phyloP scores from a whole-genome alignment of 2,888 invertebrate species.

The Melolontha melolontha region DNA sequence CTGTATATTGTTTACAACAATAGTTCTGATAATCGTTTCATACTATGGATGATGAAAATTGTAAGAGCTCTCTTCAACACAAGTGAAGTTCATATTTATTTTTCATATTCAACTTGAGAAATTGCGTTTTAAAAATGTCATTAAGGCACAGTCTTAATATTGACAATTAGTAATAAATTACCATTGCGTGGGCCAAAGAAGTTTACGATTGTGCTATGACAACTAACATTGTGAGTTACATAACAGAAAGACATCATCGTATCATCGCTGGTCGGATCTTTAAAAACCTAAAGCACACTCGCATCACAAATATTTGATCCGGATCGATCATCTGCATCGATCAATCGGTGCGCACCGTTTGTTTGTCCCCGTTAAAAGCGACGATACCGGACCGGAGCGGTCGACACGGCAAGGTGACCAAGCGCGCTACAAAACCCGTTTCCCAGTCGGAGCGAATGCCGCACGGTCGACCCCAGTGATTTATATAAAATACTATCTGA shows the following conservation, averaged over 20 bases:
- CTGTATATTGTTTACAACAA: too few species aligned
- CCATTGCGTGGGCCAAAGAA: too few species aligned
- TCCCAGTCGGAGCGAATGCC: conserved; percentile 29
- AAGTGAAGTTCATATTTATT: too few species aligned
- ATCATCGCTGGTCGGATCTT: too few species aligned
- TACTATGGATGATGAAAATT: too few species aligned
- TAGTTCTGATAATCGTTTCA: too few species aligned
- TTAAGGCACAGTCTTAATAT: too few species aligned
- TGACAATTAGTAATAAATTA: too few species aligned
- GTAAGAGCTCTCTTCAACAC: too few species aligned
- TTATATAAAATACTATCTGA: conserved; percentile 66
- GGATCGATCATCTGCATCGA: conserved; percentile 30
- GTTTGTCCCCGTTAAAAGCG: conserved; percentile 22
- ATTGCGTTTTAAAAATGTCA: too few species aligned
- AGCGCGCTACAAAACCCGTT: conserved; percentile 36
- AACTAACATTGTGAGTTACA: conserved; percentile 16
- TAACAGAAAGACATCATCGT: background rate
- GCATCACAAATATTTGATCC: conserved; percentile 9
- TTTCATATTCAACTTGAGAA: too few species aligned
- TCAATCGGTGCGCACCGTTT: conserved; percentile 14
- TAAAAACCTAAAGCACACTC: background rate
- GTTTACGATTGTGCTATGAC: conserved; percentile 3
- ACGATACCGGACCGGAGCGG: conserved; percentile 26
- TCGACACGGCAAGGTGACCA: conserved; percentile 33
- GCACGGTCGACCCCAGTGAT: conserved; percentile 57